Percentiles rank a stretch among this genome's conserved stretches.
Evolutionary conservation across 2,797 vertebrate genomes (phyloP).

Genomic region (Peromyscus aztecus): DNA sequence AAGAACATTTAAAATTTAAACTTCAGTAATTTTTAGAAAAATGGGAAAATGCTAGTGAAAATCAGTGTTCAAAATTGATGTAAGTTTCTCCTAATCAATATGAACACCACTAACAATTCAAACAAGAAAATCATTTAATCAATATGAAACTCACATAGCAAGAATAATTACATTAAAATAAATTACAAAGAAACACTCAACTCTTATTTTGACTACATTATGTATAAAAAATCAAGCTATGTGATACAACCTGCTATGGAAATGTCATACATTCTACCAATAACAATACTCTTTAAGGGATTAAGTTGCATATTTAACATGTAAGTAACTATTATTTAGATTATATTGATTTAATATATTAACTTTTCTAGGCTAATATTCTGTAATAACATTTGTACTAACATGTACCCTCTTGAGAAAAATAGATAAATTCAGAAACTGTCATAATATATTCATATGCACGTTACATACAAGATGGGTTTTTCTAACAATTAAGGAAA

Average conservation of each 20-base stretch:
- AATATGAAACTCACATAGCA: not conserved
- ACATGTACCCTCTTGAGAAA: conserved; percentile 21
- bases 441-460: not conserved
- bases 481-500: not conserved
- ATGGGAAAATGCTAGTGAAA: not conserved
- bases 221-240: not conserved
- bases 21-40: not conserved
- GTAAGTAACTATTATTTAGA: conserved; percentile 4
- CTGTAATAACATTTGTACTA: not conserved
- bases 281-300: not conserved
- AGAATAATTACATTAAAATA: not conserved
- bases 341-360: not conserved
- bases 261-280: not conserved
- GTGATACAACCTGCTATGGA: not conserved
- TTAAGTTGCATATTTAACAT: not conserved
- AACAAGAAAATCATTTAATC: conserved; percentile 5
- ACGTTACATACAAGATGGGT: not conserved
- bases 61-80: not conserved
- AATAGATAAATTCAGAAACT: not conserved
- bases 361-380: not conserved
- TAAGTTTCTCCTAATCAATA: not conserved
- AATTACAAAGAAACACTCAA: not conserved
- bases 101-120: not conserved
- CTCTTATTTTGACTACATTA: not conserved
- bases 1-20: not conserved